Evolutionary conservation across 2,113 vertebrate species (phyloP).

Genomic region (Bagarius yarrelli): DNA sequence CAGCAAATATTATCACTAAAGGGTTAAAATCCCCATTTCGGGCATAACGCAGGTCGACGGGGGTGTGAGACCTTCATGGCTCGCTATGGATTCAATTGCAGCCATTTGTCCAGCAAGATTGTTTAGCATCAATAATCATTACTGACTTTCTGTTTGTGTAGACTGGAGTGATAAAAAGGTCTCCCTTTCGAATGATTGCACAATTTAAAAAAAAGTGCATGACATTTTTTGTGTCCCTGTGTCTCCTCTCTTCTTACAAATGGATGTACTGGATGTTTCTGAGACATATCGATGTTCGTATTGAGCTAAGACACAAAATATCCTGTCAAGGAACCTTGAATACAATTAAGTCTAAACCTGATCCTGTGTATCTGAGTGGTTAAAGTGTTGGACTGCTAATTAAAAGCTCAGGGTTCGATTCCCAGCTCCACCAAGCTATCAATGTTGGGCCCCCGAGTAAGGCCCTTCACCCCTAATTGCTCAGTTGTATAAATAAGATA

Average conservation of each 20-base stretch:
- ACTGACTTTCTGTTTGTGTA: neutral
- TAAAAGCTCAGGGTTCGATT: too few relatives aligned
- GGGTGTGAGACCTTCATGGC: neutral
- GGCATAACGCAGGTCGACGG: neutral
- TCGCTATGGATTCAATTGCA: slow-evolving; percentile 7
- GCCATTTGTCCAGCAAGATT: slow-evolving; percentile 32
- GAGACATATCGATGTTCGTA: neutral
- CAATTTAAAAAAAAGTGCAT: neutral
- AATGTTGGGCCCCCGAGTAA: too few relatives aligned
- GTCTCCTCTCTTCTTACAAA: neutral
- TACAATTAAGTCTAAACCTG: too few relatives aligned
- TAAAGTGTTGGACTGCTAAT: too few relatives aligned
- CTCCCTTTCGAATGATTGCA: neutral
- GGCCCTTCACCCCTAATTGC: too few relatives aligned
- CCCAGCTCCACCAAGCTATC: too few relatives aligned
- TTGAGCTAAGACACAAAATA: neutral
- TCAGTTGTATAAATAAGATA: too few relatives aligned
- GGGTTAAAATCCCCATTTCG: too few relatives aligned
- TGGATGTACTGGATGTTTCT: neutral
- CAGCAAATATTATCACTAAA: neutral
- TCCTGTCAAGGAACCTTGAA: too few relatives aligned
- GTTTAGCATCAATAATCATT: slow-evolving; percentile 26
- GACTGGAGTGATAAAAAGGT: neutral
- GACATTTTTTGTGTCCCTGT: neutral
- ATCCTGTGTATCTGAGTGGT: neutral